Evolutionary conservation across 2,888 invertebrate genomes (phyloP).

Genomic region (Drosophila macrospina): DNA sequence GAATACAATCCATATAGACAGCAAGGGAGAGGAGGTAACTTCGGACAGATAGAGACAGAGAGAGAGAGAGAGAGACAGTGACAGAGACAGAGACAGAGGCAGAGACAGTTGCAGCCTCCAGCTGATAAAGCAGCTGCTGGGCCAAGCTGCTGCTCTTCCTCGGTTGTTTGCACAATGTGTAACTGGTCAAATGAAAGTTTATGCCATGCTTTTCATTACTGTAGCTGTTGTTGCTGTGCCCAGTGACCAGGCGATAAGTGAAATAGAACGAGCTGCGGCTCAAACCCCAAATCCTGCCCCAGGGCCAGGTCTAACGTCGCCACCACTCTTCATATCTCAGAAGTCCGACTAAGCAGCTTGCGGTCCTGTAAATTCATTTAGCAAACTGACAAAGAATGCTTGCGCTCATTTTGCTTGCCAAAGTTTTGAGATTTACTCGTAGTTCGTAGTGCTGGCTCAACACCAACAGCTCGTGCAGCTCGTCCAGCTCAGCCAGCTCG

Average conservation of each 20-base stretch:
- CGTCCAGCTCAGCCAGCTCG: slow-evolving; percentile 41
- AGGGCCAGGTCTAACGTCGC: background rate
- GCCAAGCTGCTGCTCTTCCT: slow-evolving; percentile 21
- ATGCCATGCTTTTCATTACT: slow-evolving; percentile 68
- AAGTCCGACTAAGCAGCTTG: slow-evolving; percentile 61
- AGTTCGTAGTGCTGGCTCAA: slow-evolving; percentile 35
- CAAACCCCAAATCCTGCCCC: slow-evolving; percentile 30
- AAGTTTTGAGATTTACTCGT: slow-evolving; percentile 55
- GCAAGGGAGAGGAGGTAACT: background rate
- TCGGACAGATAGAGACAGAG: background rate
- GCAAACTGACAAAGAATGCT: slow-evolving; percentile 66
- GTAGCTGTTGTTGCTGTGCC: slow-evolving; percentile 43
- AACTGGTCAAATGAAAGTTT: slow-evolving; percentile 70
- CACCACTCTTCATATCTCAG: background rate
- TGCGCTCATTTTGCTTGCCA: slow-evolving; percentile 51
- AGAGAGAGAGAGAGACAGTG: too few relatives aligned
- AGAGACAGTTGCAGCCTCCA: slow-evolving; percentile 9
- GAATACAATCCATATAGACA: slow-evolving; percentile 37
- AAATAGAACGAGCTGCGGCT: slow-evolving; percentile 69
- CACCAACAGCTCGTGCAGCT: background rate
- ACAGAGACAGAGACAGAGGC: background rate
- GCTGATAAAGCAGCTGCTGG: slow-evolving; percentile 49
- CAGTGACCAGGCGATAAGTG: slow-evolving; percentile 77
- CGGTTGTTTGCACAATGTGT: slow-evolving; percentile 27
- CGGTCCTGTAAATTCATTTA: slow-evolving; percentile 70